Evolutionary conservation across 2,113 vertebrate species (phyloP).

Genomic region (Struthio camelus): DNA sequence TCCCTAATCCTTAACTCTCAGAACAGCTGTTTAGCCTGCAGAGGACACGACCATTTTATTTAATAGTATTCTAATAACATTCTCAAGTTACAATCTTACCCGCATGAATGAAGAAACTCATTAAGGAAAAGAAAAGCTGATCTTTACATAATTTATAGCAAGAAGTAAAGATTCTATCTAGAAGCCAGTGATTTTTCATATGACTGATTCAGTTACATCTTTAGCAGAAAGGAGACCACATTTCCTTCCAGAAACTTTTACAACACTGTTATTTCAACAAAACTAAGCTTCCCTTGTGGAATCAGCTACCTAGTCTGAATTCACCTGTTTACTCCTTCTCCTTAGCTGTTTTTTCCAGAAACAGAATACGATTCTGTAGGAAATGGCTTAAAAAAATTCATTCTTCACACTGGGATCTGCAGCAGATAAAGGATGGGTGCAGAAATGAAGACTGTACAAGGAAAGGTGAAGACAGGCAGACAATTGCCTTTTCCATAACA

Average conservation of each 20-base stretch:
- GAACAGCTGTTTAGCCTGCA: conserved; percentile 2
- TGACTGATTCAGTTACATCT: background rate
- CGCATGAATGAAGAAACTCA: background rate
- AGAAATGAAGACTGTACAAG: background rate
- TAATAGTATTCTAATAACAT: conserved; percentile 1
- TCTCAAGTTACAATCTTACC: background rate
- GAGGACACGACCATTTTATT: background rate
- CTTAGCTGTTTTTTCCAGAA: background rate
- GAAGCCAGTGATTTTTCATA: background rate
- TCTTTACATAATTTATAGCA: background rate
- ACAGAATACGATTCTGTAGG: background rate
- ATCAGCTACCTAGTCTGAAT: background rate
- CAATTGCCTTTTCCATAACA: background rate
- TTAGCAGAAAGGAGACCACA: background rate
- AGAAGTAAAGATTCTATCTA: background rate
- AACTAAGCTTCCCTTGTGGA: background rate
- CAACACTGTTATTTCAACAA: background rate
- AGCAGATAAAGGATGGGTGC: background rate
- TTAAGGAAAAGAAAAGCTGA: background rate
- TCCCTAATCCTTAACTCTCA: conserved; percentile 2
- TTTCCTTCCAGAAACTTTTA: background rate
- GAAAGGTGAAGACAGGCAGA: background rate
- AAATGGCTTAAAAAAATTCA: background rate
- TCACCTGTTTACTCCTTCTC: background rate
- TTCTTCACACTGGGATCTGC: background rate